These are phyloP conservation scores for Cryptus viduatorius DNA, from an alignment of 2,888 invertebrate species.

Conservation along the genomic window DNA sequence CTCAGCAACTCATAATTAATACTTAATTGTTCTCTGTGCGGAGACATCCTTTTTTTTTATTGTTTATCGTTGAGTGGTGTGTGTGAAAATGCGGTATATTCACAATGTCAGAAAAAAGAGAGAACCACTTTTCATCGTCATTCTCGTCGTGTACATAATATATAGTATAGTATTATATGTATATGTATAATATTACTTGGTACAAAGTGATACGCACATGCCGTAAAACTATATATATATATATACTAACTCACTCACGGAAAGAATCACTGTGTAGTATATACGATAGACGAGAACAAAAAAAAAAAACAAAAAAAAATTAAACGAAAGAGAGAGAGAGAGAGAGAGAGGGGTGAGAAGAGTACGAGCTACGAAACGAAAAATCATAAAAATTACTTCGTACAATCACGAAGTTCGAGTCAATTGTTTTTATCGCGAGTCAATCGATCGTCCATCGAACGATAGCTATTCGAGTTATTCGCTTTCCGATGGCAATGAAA, in stretches of 20 bases:
- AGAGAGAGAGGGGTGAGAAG: constrained; percentile 49
- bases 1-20: constrained; percentile 11
- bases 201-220: constrained; percentile 68
- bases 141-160: constrained; percentile 48
- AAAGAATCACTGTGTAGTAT: constrained; percentile 64
- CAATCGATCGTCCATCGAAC: constrained; percentile 2
- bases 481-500: constrained; percentile 4
- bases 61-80: constrained; percentile 1
- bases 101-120: constrained; percentile 23
- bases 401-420: neutral
- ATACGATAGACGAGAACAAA: constrained; percentile 68
- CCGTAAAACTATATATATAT: constrained; percentile 63
- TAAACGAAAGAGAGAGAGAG: constrained; percentile 44
- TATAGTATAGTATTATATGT: constrained; percentile 47
- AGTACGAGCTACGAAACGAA: constrained; percentile 39
- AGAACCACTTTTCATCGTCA: constrained; percentile 18
- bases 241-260: constrained; percentile 64
- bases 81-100: constrained; percentile 28
- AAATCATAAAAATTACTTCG: constrained; percentile 8
- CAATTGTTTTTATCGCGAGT: constrained; percentile 19
- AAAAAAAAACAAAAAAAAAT: constrained; percentile 69
- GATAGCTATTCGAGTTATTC: constrained; percentile 11
- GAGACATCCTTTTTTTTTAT: neutral
- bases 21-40: neutral
- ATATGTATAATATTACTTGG: constrained; percentile 40